Evolutionary conservation across 2,797 vertebrate genomes (phyloP), one percentile per base, ranked within the genome.

Genomic region (Todus mexicanus): DNA sequence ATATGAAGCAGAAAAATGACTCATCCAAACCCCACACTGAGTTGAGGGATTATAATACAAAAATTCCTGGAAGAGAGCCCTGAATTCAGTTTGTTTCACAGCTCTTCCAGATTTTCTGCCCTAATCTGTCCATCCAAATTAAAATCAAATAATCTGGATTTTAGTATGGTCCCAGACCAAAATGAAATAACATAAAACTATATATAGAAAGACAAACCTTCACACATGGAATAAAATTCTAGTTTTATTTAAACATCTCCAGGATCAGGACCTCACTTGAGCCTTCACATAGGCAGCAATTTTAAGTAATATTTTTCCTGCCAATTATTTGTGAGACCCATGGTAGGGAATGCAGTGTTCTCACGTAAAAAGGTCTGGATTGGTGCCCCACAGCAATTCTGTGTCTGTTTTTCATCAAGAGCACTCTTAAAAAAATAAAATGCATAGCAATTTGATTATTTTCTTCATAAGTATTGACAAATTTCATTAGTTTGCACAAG

Each of bases 11-110:
- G 86, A 91, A 92, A 94, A 92, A 82, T 91, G 84, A 90, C 72
- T 95, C 93, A 95, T 35, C 35, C 72, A 87, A 96, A 94, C 75
- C 27, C 42, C 78, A 92, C 68, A 93, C 19, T 1, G 4, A 87
- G 35, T 15, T 80, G 43, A 83, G 27, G 61, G 90, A 90, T 90
- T 93, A 57, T 31, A 96, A 94, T 90, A 82, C 64, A 84, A 82
- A 94, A 93, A 92, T 83, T 94, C 90, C 95, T 95, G 92, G 93
- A 96, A 89, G 27, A 6, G 15, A 66, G 86, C 90, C 94, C 75
- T 72, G 75, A 80, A 83, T 89, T 94, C 54, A 90, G 78, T 69
- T 73, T 68, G 51, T 78, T 93, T 94, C 84, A 57, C 35, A 35
- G 45, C 61, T 83, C 78, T 90, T 90, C 79, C 89, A 90, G n/a